These are phyloP conservation scores for Leuciscus waleckii DNA, from an alignment of 2,797 vertebrate species.

Conservation along the genomic window DNA sequence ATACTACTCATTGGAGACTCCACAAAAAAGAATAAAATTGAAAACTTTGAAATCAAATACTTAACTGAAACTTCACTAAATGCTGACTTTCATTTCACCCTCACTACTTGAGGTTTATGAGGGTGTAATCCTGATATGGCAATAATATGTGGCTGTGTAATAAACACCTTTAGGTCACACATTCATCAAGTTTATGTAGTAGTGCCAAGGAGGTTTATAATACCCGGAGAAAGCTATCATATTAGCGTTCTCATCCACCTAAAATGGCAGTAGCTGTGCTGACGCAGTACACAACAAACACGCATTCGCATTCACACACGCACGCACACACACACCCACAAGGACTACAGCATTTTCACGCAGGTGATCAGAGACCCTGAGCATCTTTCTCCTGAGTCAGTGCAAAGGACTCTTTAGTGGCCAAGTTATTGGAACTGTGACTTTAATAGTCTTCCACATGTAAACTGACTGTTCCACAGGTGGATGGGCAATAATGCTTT, in stretches of 20 bases:
- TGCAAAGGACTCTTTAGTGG: neutral
- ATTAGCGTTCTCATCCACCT: neutral
- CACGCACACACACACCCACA: no score
- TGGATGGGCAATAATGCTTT: no score
- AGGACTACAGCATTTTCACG: no score
- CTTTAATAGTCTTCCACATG: neutral
- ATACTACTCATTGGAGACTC: neutral
- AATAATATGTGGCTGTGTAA: conserved; percentile 7
- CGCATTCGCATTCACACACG: no score
- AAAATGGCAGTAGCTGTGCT: neutral
- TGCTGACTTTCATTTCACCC: conserved; percentile 22
- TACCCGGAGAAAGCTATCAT: neutral
- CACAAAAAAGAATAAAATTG: neutral
- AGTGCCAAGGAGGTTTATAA: neutral
- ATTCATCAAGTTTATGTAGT: conserved; percentile 10
- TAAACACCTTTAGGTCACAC: conserved; percentile 15
- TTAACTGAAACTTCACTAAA: conserved; percentile 12
- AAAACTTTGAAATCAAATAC: conserved; percentile 9
- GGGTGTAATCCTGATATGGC: neutral
- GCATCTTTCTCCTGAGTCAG: neutral
- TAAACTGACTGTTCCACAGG: neutral
- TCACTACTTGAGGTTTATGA: neutral
- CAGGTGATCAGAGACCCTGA: neutral
- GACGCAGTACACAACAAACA: neutral
- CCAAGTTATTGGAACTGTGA: neutral